Percentiles rank a stretch among this genome's conserved stretches.
These are phyloP conservation scores for Platichthys stellatus DNA, from an alignment of 2,113 vertebrate species.

Conservation along the genomic window DNA sequence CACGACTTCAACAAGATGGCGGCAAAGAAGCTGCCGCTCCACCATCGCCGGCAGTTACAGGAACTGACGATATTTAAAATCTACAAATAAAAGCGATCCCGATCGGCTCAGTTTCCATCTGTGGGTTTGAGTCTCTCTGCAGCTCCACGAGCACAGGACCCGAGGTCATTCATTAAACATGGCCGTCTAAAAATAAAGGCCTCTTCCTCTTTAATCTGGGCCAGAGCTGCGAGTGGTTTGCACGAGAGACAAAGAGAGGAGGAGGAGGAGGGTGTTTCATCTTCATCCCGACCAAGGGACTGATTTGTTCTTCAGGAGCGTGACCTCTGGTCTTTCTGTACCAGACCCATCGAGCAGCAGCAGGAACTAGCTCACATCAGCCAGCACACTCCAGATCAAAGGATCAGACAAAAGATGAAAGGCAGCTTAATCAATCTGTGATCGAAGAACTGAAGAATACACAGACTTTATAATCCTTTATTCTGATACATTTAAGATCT, in stretches of 20 bases:
- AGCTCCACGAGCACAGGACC: background rate
- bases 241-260: constrained; percentile 33
- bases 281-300: constrained; percentile 17
- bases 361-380: background rate
- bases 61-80: too few relatives aligned
- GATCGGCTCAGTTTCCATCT: background rate
- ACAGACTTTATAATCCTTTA: too few relatives aligned
- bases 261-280: constrained; percentile 37
- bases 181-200: constrained; percentile 79
- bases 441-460: too few relatives aligned
- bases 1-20: too few relatives aligned
- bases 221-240: constrained; percentile 57
- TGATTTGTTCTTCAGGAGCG: constrained; percentile 9
- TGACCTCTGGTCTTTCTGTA: constrained; percentile 39
- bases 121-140: background rate
- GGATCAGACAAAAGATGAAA: too few relatives aligned
- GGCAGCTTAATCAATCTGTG: too few relatives aligned
- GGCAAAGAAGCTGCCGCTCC: too few relatives aligned
- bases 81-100: too few relatives aligned
- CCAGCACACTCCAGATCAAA: too few relatives aligned
- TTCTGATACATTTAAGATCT: too few relatives aligned
- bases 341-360: background rate
- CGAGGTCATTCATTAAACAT: constrained; percentile 82
- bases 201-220: constrained; percentile 74
- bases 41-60: too few relatives aligned